phyloP scores from a whole-genome alignment of 2,113 vertebrate genomes.

The Ophthalmolycus amberensis region DNA sequence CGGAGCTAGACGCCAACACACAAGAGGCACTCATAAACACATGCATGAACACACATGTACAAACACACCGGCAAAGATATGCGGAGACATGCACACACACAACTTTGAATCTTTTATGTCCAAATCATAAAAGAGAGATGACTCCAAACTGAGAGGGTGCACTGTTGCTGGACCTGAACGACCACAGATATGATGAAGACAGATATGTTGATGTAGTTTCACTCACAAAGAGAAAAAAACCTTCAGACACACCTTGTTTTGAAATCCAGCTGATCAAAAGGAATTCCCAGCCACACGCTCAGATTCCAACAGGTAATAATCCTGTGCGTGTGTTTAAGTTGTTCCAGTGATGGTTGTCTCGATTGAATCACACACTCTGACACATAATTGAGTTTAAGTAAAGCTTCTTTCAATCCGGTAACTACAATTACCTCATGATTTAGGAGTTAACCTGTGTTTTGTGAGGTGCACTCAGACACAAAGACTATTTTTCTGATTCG shows the following conservation, averaged over 20 bases:
- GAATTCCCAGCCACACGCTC: conserved; percentile 19
- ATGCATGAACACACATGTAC: conserved; percentile 65
- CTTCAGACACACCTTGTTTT: conserved; percentile 13
- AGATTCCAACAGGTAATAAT: conserved; percentile 49
- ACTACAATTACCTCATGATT: conserved; percentile 54
- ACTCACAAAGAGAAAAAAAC: background rate
- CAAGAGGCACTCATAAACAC: conserved; percentile 35
- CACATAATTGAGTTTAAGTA: conserved; percentile 49
- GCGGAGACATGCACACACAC: conserved; percentile 39
- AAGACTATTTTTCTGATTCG: background rate
- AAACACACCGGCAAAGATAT: conserved; percentile 48
- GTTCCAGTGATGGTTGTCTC: conserved; percentile 25
- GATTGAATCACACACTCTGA: conserved; percentile 16
- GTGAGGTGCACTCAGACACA: background rate
- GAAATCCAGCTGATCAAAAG: conserved; percentile 23
- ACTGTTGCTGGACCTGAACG: background rate
- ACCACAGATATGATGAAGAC: conserved; percentile 15
- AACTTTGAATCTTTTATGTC: conserved; percentile 64
- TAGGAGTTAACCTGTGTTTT: conserved; percentile 39
- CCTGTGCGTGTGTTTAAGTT: conserved; percentile 19
- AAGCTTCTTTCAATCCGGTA: conserved; percentile 11
- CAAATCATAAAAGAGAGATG: conserved; percentile 45
- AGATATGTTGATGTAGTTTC: background rate
- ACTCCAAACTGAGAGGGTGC: conserved; percentile 10
- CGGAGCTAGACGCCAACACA: conserved; percentile 25